A percentile compares a stretch with the other conserved stretches of the same genome.
Conservation (phyloP, 2,888 invertebrate species). For the Tachina grossa region DNA sequence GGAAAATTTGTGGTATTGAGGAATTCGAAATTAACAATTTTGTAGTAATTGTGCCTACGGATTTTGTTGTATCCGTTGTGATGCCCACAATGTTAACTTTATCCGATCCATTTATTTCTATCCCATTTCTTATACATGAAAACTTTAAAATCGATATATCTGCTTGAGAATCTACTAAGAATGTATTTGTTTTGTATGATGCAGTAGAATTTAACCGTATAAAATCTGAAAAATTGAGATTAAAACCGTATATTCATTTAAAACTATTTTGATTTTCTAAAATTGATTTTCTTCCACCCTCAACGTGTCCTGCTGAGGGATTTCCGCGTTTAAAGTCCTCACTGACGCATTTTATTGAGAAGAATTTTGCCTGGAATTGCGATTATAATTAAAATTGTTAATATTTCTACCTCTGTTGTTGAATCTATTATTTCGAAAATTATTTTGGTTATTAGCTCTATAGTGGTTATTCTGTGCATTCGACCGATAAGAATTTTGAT, state of each 20-base stretch:
- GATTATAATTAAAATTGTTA: neutral
- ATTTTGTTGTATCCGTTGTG: conserved; percentile 12
- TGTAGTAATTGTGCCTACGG: neutral
- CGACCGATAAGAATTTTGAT: no score
- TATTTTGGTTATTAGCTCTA: no score
- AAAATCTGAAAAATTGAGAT: conserved; percentile 24
- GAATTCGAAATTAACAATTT: conserved; percentile 10
- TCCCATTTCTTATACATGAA: conserved; percentile 21
- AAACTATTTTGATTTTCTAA: neutral
- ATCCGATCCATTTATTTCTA: conserved; percentile 11
- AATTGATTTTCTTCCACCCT: conserved; percentile 7
- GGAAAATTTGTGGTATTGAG: neutral
- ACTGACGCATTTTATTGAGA: neutral
- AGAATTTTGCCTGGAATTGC: neutral
- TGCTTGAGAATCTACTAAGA: conserved; percentile 33
- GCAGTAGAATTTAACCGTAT: neutral
- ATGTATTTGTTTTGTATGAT: neutral
- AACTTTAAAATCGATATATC: conserved; percentile 38
- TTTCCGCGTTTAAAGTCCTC: conserved; percentile 41
- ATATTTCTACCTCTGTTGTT: neutral
- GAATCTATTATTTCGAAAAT: neutral
- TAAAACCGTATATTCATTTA: conserved; percentile 9
- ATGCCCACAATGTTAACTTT: conserved; percentile 27
- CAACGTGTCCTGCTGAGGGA: conserved; percentile 35
- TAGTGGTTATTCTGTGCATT: no score